Evolutionary conservation across 1,140 invertebrate species (phyloP).

Genomic region (Leptinotarsa lineolata): DNA sequence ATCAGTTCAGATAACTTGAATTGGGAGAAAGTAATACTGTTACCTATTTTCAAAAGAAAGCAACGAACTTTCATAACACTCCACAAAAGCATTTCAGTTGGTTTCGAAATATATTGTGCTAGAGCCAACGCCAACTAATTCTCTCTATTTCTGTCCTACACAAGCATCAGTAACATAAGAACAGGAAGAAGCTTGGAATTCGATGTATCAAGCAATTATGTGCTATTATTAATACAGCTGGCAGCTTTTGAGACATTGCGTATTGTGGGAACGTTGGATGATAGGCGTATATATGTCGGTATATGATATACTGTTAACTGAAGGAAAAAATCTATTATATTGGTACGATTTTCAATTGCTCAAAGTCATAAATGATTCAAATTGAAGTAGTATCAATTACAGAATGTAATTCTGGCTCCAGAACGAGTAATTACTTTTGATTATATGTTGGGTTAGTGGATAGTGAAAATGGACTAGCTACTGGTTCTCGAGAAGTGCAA

Average conservation of each 20-base stretch:
- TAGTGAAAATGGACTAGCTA: not conserved
- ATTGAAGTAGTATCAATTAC: not conserved
- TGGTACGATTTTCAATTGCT: not conserved
- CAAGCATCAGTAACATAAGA: not conserved
- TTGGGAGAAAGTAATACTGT: too few species aligned
- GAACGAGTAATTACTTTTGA: not conserved
- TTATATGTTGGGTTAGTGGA: not conserved
- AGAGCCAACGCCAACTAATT: too few species aligned
- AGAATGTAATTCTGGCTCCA: not conserved
- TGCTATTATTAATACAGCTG: constrained; percentile 6
- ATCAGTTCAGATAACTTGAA: too few species aligned
- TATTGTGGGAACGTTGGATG: not conserved
- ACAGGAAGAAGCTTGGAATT: not conserved
- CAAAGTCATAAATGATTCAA: not conserved
- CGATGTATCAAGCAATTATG: not conserved
- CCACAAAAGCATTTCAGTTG: too few species aligned
- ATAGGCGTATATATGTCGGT: not conserved
- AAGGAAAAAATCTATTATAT: not conserved
- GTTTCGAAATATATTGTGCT: too few species aligned
- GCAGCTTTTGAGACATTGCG: not conserved
- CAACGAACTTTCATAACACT: too few species aligned
- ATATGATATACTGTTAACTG: not conserved
- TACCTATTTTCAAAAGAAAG: too few species aligned
- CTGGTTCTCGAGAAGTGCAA: not conserved
- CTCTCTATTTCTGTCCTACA: not conserved